Conservation (phyloP, 1,140 invertebrate species). For the Neotoxoptera formosana region DNA sequence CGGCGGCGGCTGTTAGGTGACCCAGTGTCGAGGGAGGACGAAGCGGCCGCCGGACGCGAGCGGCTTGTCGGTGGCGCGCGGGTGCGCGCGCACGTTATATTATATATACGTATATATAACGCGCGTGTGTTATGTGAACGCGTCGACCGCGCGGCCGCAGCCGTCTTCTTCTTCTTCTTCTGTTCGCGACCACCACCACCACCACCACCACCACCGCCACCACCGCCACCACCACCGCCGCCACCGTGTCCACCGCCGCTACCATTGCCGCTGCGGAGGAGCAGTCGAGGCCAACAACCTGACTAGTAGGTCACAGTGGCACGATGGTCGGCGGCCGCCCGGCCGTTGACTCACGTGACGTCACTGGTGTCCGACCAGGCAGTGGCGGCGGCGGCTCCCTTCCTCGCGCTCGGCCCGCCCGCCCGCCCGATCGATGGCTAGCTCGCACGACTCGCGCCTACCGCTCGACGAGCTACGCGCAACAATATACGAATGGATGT, state of each 20-base stretch:
- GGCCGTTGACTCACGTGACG: constrained; percentile 57
- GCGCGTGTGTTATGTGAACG: background rate
- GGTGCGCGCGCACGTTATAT: background rate
- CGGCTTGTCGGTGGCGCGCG: background rate
- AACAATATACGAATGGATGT: background rate
- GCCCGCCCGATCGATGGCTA: background rate
- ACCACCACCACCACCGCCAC: no score
- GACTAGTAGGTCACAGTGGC: constrained; percentile 58
- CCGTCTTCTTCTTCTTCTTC: constrained; percentile 16
- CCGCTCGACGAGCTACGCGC: background rate
- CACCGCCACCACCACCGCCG: background rate
- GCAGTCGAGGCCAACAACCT: constrained; percentile 55
- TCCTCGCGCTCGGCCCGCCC: background rate
- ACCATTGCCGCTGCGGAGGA: background rate
- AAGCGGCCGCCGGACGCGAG: background rate
- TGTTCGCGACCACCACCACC: background rate
- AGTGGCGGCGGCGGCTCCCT: constrained; percentile 17
- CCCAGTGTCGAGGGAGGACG: background rate
- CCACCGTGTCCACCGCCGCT: background rate
- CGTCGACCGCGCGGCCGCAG: background rate
- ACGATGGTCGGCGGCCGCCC: constrained; percentile 54
- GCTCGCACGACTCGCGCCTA: background rate
- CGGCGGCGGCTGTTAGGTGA: background rate
- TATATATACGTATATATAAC: no score
- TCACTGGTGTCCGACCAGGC: constrained; percentile 44